A percentile compares a stretch with the other conserved stretches of the same genome.
phyloP scores from a whole-genome alignment of 2,113 vertebrate genomes.

The western clawed frog (Xenopus tropicalis) region DNA sequence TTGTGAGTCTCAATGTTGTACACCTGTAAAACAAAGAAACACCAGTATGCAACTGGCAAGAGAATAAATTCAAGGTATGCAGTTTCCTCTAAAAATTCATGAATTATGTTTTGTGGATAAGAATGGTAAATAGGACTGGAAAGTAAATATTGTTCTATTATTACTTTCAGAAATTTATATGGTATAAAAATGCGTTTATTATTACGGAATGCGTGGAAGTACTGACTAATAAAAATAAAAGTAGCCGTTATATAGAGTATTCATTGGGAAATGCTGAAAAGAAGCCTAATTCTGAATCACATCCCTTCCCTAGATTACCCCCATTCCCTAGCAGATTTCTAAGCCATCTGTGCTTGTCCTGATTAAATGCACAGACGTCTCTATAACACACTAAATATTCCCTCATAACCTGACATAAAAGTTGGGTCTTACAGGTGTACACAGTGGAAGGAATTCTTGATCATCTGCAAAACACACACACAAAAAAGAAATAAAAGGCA shows the following conservation, averaged over 20 bases:
- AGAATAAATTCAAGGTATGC: too few relatives aligned
- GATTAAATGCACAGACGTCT: slow-evolving; percentile 67
- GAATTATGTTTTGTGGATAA: too few relatives aligned
- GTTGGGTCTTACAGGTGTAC: slow-evolving; percentile 67
- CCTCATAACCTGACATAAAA: slow-evolving; percentile 61
- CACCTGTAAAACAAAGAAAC: too few relatives aligned
- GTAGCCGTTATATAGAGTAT: background rate
- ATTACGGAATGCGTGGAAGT: background rate
- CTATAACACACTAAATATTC: slow-evolving; percentile 62
- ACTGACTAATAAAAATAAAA: slow-evolving; percentile 15
- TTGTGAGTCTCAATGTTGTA: too few relatives aligned
- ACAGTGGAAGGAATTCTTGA: slow-evolving; percentile 59
- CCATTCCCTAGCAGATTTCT: slow-evolving; percentile 64
- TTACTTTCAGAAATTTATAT: background rate
- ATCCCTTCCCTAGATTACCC: slow-evolving; percentile 62
- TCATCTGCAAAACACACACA: slow-evolving; percentile 49
- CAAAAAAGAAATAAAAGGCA: slow-evolving; percentile 34
- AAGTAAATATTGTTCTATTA: background rate
- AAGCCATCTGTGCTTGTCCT: slow-evolving; percentile 65
- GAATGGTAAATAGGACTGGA: too few relatives aligned
- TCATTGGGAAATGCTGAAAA: slow-evolving; percentile 52
- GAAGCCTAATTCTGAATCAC: slow-evolving; percentile 62
- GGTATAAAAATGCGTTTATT: background rate
- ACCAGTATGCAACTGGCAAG: too few relatives aligned
- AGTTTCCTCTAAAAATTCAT: too few relatives aligned